These are phyloP conservation scores for Tenthredo notha DNA, from an alignment of 2,888 invertebrate genomes.

Conservation along the genomic window DNA sequence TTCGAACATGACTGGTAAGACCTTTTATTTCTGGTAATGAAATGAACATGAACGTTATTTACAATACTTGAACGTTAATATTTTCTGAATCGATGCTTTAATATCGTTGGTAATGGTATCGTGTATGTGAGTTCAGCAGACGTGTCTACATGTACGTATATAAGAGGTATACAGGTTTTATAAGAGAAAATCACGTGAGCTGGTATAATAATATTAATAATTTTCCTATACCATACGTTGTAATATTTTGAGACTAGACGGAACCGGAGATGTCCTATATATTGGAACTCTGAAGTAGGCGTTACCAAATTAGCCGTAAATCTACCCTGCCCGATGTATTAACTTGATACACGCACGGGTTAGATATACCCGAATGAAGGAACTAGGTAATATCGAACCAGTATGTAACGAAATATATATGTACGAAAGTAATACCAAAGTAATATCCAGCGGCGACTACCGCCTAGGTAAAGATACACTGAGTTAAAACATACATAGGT, in stretches of 20 bases:
- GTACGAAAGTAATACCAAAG: slow-evolving; percentile 38
- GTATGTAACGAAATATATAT: slow-evolving; percentile 1
- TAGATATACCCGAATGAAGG: not conserved
- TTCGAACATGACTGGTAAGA: not conserved
- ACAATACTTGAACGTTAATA: not conserved
- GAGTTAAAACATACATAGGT: slow-evolving; percentile 40
- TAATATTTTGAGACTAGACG: slow-evolving; percentile 21
- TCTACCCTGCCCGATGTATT: slow-evolving; percentile 50
- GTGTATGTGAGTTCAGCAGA: not conserved
- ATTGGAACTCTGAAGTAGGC: slow-evolving; percentile 49
- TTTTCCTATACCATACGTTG: not conserved
- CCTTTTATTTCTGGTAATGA: slow-evolving; percentile 27
- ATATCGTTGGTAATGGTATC: not conserved
- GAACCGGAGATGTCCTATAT: slow-evolving; percentile 48
- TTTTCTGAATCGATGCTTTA: slow-evolving; percentile 5
- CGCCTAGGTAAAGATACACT: not conserved
- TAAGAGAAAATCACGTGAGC: slow-evolving; percentile 14
- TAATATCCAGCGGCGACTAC: slow-evolving; percentile 33
- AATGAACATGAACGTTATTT: slow-evolving; percentile 8
- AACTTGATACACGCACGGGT: slow-evolving; percentile 50
- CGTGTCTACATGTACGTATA: too few relatives aligned
- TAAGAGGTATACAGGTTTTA: too few relatives aligned
- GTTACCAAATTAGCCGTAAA: slow-evolving; percentile 50
- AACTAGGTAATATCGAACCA: slow-evolving; percentile 34
- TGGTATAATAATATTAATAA: slow-evolving; percentile 16